A percentile compares a stretch with the other conserved stretches of the same genome.
Conservation (phyloP, 2,797 vertebrate species). For the Sebastes minor region DNA sequence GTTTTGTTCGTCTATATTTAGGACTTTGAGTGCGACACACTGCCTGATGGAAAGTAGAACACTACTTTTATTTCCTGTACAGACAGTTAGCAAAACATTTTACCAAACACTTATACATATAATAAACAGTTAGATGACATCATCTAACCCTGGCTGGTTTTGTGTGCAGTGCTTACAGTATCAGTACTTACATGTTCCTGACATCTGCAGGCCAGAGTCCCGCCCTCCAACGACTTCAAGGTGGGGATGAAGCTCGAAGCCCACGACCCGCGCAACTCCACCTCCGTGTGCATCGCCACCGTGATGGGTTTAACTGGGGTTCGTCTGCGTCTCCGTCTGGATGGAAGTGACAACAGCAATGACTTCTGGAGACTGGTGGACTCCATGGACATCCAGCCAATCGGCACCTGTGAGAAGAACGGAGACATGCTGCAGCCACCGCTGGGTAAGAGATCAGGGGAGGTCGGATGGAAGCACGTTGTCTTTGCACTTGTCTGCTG, state of each 20-base stretch:
- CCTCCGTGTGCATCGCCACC: conserved; percentile 94
- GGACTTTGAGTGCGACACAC: not conserved
- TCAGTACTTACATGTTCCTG: no score
- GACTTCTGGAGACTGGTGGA: conserved; percentile 98
- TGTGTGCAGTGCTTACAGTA: not conserved
- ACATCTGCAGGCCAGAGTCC: conserved; percentile 85
- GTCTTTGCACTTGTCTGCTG: not conserved
- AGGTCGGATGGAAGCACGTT: not conserved
- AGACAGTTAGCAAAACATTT: no score
- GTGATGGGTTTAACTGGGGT: conserved; percentile 92
- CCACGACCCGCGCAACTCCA: conserved; percentile 91
- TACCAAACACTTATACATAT: no score
- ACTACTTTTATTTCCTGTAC: no score
- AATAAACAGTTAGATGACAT: not conserved
- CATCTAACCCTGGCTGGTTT: not conserved
- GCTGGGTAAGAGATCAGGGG: conserved; percentile 82
- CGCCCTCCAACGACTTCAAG: conserved; percentile 94
- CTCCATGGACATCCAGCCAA: conserved; percentile 94
- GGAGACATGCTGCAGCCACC: conserved; percentile 97
- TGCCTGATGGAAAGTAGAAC: no score
- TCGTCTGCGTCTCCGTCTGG: conserved; percentile 91
- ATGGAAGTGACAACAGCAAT: conserved; percentile 96
- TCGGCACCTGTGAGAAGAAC: conserved; percentile 96
- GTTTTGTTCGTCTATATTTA: not conserved
- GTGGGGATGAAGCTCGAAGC: conserved; percentile 98